Evolutionary conservation across 2,113 vertebrate genomes (phyloP).

Genomic region (Esox niger): DNA sequence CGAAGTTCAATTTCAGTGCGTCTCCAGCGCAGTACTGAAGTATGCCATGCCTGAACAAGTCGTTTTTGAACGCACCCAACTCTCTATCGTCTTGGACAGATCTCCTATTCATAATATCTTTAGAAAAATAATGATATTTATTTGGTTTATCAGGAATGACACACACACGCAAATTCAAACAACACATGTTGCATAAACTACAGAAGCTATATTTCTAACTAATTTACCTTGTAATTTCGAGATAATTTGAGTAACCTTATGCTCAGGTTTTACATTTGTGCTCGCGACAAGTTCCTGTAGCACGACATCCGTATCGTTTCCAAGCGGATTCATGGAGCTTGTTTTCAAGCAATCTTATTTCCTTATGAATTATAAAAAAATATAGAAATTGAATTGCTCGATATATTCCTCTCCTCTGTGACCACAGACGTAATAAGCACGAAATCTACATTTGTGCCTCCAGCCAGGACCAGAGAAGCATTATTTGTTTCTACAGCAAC

Average conservation of each 20-base stretch:
- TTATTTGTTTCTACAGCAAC: neutral
- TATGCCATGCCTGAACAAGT: constrained; percentile 28
- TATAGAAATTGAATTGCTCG: neutral
- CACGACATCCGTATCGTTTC: constrained; percentile 1
- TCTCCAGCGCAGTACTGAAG: constrained; percentile 34
- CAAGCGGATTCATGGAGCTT: neutral
- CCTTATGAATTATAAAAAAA: neutral
- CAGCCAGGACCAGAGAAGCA: neutral
- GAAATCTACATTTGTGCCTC: neutral
- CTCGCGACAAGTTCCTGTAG: constrained; percentile 1
- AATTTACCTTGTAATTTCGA: constrained; percentile 27
- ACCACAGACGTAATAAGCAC: neutral
- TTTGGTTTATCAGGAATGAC: neutral
- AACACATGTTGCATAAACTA: neutral
- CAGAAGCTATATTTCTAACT: neutral
- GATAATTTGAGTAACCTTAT: constrained; percentile 20
- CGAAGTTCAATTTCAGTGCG: constrained; percentile 34
- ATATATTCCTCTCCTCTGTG: neutral
- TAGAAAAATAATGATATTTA: neutral
- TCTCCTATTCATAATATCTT: constrained; percentile 32
- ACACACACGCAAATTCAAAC: neutral
- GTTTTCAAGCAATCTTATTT: neutral
- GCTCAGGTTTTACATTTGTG: constrained; percentile 16
- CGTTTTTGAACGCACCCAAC: constrained; percentile 33
- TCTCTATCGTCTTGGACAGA: constrained; percentile 27